A percentile compares a stretch with the other conserved stretches of the same genome.
phyloP scores from a whole-genome alignment of 2,113 vertebrate genomes.

The Varanus salvator region DNA sequence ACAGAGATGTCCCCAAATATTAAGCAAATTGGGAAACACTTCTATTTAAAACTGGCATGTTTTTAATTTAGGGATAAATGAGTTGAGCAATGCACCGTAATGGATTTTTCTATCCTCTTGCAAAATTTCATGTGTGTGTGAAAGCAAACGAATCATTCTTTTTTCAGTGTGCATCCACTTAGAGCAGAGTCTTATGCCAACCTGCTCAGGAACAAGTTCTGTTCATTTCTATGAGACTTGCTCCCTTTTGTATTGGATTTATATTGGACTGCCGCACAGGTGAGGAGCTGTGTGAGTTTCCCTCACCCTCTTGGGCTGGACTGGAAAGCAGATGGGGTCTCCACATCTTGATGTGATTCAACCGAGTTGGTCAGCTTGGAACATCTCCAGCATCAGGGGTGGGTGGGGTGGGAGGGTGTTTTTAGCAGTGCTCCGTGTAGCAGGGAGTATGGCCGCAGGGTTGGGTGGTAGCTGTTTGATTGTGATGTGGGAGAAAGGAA shows the following conservation, averaged over 20 bases:
- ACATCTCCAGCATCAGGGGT: not conserved
- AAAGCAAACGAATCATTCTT: not conserved
- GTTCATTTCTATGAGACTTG: not conserved
- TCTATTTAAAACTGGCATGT: conserved; percentile 37
- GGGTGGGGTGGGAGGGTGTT: too few species aligned
- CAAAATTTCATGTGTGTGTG: not conserved
- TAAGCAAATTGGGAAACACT: conserved; percentile 55
- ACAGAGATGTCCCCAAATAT: not conserved
- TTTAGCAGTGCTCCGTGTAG: not conserved
- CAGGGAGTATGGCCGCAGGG: not conserved
- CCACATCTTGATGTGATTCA: not conserved
- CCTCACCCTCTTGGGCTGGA: not conserved
- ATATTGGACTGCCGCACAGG: too few species aligned
- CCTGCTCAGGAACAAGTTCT: not conserved
- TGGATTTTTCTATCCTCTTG: not conserved
- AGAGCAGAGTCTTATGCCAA: too few species aligned
- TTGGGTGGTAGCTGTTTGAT: not conserved
- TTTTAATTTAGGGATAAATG: conserved; percentile 20
- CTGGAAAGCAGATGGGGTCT: too few species aligned
- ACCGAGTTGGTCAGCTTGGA: not conserved
- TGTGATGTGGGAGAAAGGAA: not conserved
- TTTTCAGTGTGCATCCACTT: not conserved
- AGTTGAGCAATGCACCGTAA: not conserved
- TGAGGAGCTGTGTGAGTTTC: too few species aligned
- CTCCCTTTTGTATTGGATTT: not conserved